phyloP scores from a whole-genome alignment of 2,888 invertebrate species.

The Leucoma salicis region DNA sequence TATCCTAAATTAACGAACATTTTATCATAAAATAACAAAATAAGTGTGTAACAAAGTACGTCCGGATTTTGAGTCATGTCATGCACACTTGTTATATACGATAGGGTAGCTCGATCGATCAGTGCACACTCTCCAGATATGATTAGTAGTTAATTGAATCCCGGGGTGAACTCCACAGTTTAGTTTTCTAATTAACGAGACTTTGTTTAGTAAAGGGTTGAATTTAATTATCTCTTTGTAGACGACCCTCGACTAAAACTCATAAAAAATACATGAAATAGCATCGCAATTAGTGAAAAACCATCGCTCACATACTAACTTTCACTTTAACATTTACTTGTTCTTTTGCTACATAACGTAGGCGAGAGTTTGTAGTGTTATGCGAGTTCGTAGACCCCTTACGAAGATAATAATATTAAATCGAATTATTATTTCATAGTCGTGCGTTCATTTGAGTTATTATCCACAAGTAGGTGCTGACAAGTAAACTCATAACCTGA shows the following conservation, averaged over 20 bases:
- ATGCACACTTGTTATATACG: constrained; percentile 44
- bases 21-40: no score
- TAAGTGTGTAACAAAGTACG: no score
- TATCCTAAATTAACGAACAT: no score
- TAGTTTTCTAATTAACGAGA: constrained; percentile 81
- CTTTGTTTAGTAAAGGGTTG: constrained; percentile 75
- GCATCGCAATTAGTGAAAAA: constrained; percentile 50
- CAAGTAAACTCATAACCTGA: no score
- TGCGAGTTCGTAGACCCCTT: constrained; percentile 40
- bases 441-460: no score
- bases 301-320: constrained; percentile 37
- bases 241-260: constrained; percentile 55
- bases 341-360: constrained; percentile 31
- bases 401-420: constrained; percentile 44
- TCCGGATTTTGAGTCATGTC: constrained; percentile 27
- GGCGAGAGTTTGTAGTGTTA: constrained; percentile 35
- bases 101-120: constrained; percentile 70
- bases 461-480: no score
- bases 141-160: constrained; percentile 81
- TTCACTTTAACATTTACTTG: constrained; percentile 38
- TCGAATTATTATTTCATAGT: no score
- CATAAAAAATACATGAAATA: constrained; percentile 59
- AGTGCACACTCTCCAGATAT: constrained; percentile 78
- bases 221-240: constrained; percentile 74
- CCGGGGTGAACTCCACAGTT: constrained; percentile 79